phyloP scores from a whole-genome alignment of 1,140 invertebrate genomes.

The Scaptomyza hsui region DNA sequence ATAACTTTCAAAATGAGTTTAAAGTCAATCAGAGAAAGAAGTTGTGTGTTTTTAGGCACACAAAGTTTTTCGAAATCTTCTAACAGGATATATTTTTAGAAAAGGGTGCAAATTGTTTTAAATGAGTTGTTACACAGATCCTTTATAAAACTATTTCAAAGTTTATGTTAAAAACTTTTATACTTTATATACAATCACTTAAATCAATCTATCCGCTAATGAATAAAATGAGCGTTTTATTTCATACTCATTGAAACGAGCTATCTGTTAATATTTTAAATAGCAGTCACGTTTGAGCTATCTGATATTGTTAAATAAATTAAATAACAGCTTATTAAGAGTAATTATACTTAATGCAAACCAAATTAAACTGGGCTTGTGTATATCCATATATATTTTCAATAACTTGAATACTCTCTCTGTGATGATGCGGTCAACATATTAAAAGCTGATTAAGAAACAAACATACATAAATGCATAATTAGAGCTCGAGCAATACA shows the following conservation, averaged over 20 bases:
- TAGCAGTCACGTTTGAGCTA: neutral
- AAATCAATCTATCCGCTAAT: no score
- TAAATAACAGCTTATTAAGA: neutral
- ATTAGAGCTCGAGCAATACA: neutral
- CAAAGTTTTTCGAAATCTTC: no score
- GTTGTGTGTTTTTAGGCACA: no score
- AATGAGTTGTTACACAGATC: no score
- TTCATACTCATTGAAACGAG: neutral
- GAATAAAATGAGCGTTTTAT: no score
- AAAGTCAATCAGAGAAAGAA: no score
- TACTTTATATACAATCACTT: no score
- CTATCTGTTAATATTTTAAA: neutral
- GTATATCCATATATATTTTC: neutral
- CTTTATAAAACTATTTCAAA: no score
- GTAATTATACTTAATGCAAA: neutral
- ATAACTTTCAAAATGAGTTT: no score
- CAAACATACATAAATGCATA: neutral
- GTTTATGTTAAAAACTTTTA: no score
- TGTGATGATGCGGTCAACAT: neutral
- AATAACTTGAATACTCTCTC: neutral
- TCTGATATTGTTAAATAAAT: neutral
- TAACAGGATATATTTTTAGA: no score
- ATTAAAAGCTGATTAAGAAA: conserved; percentile 1
- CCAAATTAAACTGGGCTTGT: neutral
- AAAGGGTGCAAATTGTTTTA: no score